A percentile compares a stretch with the other conserved stretches of the same genome.
phyloP scores from a whole-genome alignment of 2,797 vertebrate species.

The Podarcis lilfordi region DNA sequence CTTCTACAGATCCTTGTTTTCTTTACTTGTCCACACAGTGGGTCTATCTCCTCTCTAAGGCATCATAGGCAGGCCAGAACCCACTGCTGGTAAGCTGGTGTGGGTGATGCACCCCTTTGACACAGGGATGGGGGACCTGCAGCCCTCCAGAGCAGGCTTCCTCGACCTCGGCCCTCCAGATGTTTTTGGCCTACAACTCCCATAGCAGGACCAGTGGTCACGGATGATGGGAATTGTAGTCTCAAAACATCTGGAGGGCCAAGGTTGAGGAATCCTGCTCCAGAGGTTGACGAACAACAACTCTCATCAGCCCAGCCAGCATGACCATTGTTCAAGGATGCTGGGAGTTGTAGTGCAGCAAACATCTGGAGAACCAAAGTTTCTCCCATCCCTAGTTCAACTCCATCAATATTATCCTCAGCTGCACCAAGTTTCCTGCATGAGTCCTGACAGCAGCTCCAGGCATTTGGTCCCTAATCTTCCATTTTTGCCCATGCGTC shows the following conservation, averaged over 20 bases:
- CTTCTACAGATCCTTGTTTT: not conserved
- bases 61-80: not conserved
- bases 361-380: not conserved
- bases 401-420: not conserved
- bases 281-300: no score
- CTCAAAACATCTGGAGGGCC: no score
- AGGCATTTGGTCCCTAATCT: not conserved
- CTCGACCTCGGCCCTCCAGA: no score
- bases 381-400: no score
- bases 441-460: not conserved
- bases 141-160: not conserved
- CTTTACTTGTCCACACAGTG: not conserved
- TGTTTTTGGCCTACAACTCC: no score
- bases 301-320: not conserved
- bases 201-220: no score
- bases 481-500: not conserved
- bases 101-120: not conserved
- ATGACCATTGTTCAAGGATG: not conserved
- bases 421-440: not conserved
- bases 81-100: not conserved
- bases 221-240: no score
- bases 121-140: not conserved
- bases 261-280: not conserved
- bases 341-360: not conserved
- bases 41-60: not conserved